A percentile compares a stretch with the other conserved stretches of the same genome.
Conservation (phyloP, 2,888 invertebrate genomes). For the Brachycybe producta region DNA sequence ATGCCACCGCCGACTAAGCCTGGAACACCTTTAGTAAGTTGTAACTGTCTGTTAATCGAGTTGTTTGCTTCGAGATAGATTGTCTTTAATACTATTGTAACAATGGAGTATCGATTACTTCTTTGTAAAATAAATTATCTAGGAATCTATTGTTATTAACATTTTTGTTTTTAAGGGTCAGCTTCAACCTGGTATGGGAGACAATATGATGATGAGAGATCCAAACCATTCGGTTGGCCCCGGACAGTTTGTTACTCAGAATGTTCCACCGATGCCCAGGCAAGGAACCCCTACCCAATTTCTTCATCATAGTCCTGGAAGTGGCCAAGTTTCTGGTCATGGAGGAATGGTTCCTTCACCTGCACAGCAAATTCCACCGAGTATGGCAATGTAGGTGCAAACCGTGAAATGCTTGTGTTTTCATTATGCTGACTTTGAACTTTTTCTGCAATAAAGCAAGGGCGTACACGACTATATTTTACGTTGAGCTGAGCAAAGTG, state of each 20-base stretch:
- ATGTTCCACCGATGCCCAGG: conserved; percentile 29
- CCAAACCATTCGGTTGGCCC: background rate
- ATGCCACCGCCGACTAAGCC: conserved; percentile 12
- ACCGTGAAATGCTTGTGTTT: too few relatives aligned
- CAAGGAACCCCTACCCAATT: conserved; percentile 61
- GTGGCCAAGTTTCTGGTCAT: conserved; percentile 17
- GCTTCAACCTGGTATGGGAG: conserved; percentile 4
- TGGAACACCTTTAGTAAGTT: conserved; percentile 6
- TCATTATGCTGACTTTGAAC: too few relatives aligned
- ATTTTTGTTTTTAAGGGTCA: background rate
- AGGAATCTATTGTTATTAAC: background rate
- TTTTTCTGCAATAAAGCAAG: too few relatives aligned
- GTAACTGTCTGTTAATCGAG: too few relatives aligned
- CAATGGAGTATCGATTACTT: background rate
- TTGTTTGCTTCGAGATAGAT: too few relatives aligned
- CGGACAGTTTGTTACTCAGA: conserved; percentile 2
- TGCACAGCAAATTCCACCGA: conserved; percentile 11
- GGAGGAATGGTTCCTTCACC: conserved; percentile 17
- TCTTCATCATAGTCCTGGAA: conserved; percentile 55
- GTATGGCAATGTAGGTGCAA: background rate
- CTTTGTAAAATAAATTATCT: too few relatives aligned
- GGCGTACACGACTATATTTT: too few relatives aligned
- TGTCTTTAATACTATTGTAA: background rate
- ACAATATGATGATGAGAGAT: conserved; percentile 11
- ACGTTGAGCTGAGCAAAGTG: too few relatives aligned